phyloP scores from a whole-genome alignment of 2,888 invertebrate species.

The Lamproptera curius region DNA sequence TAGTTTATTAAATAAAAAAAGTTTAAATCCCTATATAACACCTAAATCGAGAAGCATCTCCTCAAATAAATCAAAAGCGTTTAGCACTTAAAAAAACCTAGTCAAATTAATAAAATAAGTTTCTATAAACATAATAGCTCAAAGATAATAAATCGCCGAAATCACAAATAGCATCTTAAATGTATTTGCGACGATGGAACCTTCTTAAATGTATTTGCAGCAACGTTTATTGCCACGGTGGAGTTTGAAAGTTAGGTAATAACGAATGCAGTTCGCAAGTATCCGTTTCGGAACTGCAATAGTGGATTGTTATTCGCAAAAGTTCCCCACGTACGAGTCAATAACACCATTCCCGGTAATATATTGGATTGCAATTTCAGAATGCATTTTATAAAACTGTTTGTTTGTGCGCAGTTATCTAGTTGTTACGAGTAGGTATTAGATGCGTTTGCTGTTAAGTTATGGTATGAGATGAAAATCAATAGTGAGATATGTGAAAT shows the following conservation, averaged over 20 bases:
- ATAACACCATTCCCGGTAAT: conserved; percentile 63
- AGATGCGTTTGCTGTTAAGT: too few species aligned
- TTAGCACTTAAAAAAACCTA: too few species aligned
- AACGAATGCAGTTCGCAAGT: conserved; percentile 33
- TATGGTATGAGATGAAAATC: too few species aligned
- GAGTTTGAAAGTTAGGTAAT: conserved; percentile 33
- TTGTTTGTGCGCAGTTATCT: conserved; percentile 4
- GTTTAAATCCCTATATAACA: too few species aligned
- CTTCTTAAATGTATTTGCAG: neutral
- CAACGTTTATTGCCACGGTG: conserved; percentile 33
- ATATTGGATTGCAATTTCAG: conserved; percentile 45
- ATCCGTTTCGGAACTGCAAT: conserved; percentile 28
- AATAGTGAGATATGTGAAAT: too few species aligned
- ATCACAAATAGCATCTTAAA: conserved; percentile 18
- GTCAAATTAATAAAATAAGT: too few species aligned
- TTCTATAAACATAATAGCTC: conserved; percentile 1
- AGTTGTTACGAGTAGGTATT: too few species aligned
- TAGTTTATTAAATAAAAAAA: too few species aligned
- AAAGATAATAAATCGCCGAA: conserved; percentile 4
- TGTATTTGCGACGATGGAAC: conserved; percentile 25
- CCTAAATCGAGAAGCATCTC: too few species aligned
- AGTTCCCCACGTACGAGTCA: conserved; percentile 55
- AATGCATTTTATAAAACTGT: conserved; percentile 30
- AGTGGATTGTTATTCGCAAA: conserved; percentile 51
- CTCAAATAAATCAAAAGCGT: too few species aligned